Conservation (phyloP, 2,797 vertebrate genomes). For the Phataginus tetradactyla region DNA sequence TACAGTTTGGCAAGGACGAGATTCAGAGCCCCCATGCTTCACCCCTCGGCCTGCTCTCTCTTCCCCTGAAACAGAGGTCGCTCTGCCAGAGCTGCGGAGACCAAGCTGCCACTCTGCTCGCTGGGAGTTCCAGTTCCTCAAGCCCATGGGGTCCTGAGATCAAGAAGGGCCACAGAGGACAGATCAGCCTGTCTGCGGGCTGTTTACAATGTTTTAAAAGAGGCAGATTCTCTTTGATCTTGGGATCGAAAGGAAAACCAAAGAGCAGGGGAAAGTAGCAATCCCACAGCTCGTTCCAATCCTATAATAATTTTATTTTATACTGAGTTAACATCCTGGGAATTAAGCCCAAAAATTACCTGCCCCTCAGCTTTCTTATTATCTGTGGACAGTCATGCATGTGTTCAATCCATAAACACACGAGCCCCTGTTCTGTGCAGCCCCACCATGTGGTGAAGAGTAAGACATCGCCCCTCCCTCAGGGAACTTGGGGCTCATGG, state of each 20-base stretch:
- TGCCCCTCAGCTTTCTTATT: rapidly evolving
- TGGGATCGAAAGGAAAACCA: neutral
- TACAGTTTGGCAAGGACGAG: rapidly evolving
- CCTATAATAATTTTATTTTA: neutral
- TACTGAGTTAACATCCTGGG: neutral
- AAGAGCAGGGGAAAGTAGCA: neutral
- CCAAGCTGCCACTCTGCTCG: rapidly evolving
- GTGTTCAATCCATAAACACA: rapidly evolving
- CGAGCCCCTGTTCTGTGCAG: neutral
- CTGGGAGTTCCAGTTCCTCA: too few species aligned
- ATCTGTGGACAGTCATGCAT: neutral
- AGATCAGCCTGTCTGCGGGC: neutral
- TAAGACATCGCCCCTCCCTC: neutral
- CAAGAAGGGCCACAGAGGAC: too few species aligned
- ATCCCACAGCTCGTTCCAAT: neutral
- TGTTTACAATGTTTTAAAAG: neutral
- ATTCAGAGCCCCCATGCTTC: neutral
- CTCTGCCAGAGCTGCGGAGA: rapidly evolving
- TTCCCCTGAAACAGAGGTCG: rapidly evolving
- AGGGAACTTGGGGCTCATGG: rapidly evolving
- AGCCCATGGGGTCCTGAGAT: rapidly evolving
- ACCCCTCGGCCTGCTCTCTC: rapidly evolving
- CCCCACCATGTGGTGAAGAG: rapidly evolving
- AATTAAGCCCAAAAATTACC: neutral
- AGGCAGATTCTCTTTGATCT: neutral